Percentiles rank a stretch among this genome's conserved stretches.
These are phyloP conservation scores for Micromys minutus DNA, from an alignment of 2,113 vertebrate genomes.

Conservation along the genomic window DNA sequence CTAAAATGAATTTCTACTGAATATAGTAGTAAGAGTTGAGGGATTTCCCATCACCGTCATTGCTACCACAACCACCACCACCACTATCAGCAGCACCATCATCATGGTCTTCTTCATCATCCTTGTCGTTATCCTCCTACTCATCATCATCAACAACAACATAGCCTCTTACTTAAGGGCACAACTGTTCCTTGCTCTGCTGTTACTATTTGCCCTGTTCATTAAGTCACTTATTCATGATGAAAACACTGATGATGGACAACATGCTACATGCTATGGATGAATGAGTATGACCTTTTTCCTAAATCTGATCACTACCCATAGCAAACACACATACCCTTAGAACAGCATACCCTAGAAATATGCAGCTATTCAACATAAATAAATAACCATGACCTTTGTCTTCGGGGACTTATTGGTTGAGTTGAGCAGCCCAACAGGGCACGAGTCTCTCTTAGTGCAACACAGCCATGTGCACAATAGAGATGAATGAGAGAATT, in stretches of 20 bases:
- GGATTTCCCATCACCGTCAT: background rate
- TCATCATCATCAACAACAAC: background rate
- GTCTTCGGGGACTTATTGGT: background rate
- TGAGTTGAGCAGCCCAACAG: background rate
- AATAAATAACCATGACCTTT: background rate
- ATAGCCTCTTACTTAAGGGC: background rate
- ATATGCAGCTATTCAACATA: background rate
- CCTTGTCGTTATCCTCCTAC: rapidly evolving
- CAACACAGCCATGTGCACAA: rapidly evolving
- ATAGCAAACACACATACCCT: background rate
- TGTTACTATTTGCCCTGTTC: background rate
- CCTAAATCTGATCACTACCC: background rate
- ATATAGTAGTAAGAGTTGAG: background rate
- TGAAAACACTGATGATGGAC: background rate
- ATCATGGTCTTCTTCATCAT: background rate
- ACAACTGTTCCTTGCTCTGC: background rate
- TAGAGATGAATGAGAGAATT: background rate
- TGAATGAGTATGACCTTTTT: background rate
- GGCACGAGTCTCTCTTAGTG: rapidly evolving
- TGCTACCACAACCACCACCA: too few species aligned
- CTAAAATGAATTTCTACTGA: background rate
- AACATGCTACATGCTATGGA: background rate
- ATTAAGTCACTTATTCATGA: background rate
- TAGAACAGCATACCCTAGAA: background rate
- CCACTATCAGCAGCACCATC: background rate